Conservation (phyloP, 2,888 invertebrate genomes). For the Sericinus montela region DNA sequence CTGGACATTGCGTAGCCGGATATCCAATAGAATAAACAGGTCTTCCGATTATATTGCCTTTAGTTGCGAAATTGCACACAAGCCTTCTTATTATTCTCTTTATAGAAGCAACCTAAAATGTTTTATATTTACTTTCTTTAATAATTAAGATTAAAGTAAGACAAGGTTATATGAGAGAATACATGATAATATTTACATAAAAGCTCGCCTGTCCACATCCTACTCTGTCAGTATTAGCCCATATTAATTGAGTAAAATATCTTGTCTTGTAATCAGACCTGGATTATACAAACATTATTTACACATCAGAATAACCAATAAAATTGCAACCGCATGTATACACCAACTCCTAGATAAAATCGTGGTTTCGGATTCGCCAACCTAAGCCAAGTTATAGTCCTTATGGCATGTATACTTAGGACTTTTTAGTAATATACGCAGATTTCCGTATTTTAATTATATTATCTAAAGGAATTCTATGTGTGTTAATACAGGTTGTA, state of each 20-base stretch:
- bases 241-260: slow-evolving; percentile 65
- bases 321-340: too few species aligned
- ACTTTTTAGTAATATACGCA: too few species aligned
- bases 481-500: too few species aligned
- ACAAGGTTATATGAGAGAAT: too few species aligned
- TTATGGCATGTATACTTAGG: too few species aligned
- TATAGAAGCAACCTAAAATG: slow-evolving; percentile 21
- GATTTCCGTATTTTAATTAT: too few species aligned
- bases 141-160: background rate
- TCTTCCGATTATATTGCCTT: slow-evolving; percentile 52
- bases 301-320: too few species aligned
- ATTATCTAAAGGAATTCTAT: too few species aligned
- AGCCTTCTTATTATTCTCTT: slow-evolving; percentile 48
- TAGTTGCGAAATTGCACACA: slow-evolving; percentile 65
- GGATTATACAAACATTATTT: background rate
- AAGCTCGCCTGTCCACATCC: slow-evolving; percentile 66
- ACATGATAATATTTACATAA: slow-evolving; percentile 39
- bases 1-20: slow-evolving; percentile 54
- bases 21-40: slow-evolving; percentile 58
- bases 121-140: background rate
- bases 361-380: too few species aligned
- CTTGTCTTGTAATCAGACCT: slow-evolving; percentile 27
- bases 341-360: too few species aligned
- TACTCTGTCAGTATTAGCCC: slow-evolving; percentile 58
- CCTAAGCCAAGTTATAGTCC: too few species aligned